phyloP scores from a whole-genome alignment of 1,140 invertebrate species.

The Idris sp. region DNA sequence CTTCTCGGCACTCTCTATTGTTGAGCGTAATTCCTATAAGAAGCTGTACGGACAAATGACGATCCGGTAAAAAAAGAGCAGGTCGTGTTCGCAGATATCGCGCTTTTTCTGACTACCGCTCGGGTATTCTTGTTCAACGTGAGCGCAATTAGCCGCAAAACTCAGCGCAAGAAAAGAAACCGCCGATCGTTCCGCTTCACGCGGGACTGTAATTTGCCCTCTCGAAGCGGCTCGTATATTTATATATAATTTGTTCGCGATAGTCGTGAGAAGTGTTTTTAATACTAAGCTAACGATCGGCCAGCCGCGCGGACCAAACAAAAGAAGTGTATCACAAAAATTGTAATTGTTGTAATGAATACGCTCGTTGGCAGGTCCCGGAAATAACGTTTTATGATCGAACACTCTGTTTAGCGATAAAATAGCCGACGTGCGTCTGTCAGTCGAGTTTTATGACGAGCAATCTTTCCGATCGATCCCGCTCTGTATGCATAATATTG shows the following conservation, averaged over 20 bases:
- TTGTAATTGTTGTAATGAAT: constrained; percentile 52
- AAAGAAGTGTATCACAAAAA: constrained; percentile 38
- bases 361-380: constrained; percentile 7
- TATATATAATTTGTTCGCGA: constrained; percentile 49
- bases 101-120: constrained; percentile 25
- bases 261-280: constrained; percentile 58
- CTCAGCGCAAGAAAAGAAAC: constrained; percentile 41
- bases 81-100: no score
- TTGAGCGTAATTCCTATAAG: constrained; percentile 9
- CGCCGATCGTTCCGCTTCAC: constrained; percentile 40
- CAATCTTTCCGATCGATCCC: no score
- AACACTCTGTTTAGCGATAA: no score
- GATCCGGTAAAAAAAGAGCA: neutral
- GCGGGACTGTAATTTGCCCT: constrained; percentile 50
- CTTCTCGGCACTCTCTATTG: neutral
- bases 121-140: constrained; percentile 6
- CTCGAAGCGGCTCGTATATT: constrained; percentile 27
- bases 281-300: constrained; percentile 56
- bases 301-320: constrained; percentile 10
- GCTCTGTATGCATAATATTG: no score
- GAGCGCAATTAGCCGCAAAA: constrained; percentile 37
- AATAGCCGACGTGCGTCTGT: no score
- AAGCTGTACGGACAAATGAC: neutral
- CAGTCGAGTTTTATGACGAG: no score
- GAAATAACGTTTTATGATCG: no score